These are phyloP conservation scores for Brachionus paranguensis DNA, from an alignment of 1,140 invertebrate genomes.

Conservation along the genomic window DNA sequence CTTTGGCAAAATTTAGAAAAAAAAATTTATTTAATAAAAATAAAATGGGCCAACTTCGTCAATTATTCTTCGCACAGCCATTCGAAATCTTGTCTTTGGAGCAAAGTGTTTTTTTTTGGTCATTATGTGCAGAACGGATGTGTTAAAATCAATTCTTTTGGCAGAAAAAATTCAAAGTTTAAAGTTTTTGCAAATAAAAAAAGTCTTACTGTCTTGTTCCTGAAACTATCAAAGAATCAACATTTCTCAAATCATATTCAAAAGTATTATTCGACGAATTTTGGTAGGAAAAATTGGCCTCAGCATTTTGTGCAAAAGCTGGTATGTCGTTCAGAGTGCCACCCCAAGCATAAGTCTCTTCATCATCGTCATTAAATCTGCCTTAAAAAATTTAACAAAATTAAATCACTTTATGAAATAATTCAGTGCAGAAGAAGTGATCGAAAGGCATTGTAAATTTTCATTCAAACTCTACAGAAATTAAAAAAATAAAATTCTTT, in stretches of 20 bases:
- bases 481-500: no score
- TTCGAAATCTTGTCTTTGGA: constrained; percentile 34
- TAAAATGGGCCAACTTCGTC: background rate
- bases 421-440: no score
- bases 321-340: background rate
- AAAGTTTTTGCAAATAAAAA: background rate
- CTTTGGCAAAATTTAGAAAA: background rate
- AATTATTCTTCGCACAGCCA: constrained; percentile 13
- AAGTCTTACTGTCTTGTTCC: background rate
- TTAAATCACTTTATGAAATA: no score
- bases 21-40: background rate
- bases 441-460: no score
- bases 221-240: background rate
- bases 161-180: background rate
- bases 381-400: background rate
- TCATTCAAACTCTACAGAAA: no score
- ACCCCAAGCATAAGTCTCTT: constrained; percentile 20
- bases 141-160: constrained; percentile 35
- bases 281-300: constrained; percentile 11
- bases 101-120: background rate
- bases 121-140: background rate
- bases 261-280: background rate
- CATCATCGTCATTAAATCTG: constrained; percentile 1
- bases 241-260: background rate
- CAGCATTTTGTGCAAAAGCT: background rate